Base-by-base conservation (phyloP, 1,140 invertebrate genomes). In the Chironomus striatipennis region DNA sequence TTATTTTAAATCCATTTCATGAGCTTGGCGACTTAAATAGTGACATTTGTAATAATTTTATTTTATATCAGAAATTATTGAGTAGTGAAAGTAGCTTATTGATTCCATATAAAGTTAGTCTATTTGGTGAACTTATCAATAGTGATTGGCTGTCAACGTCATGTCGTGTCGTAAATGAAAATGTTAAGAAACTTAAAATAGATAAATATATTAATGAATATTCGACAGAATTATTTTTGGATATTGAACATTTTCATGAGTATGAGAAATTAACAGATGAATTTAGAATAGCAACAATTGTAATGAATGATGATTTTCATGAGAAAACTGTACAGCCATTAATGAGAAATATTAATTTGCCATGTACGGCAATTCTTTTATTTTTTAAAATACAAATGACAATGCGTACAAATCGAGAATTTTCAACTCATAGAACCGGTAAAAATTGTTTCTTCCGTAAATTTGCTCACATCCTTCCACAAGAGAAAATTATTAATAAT, bases 141-240 rank as follows among this genome's bases (percentile, higher is more conserved):
- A 79, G 82, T 72, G 74, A 79, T 7, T 83, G 80, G 81, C 65
- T 84, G 21, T 78, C 81, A 43, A 76, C 79, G n/a, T 81, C 79
- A 20, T 83, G 83, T 75, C 77, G 76, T 74, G 78, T 84, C 7
- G 77, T 79, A 77, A 80, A 83, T 77, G 77, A 78, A 72, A 83
- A 84, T 77, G 74, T 80, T 15, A 77, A 77, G 73, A 75, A 77
- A 15, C 82, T 80, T 43, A 79, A 78, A 74, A 77, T 83, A n/a
- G 76, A 78, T 0, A 76, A 75, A 65, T 78, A 80, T 20, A 78
- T 83, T 0, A 84, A 83, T 75, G 79, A 79, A 43, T 83, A 80
- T 75, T 78, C 81, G 74, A 80, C 82, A 1, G 80, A 81, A 21
- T 79, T 83, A 73, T 81, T 83, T 72, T 81, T 81, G 73, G 77